Evolutionary conservation across 2,113 vertebrate genomes (phyloP).

Genomic region (Podocnemis expansa): DNA sequence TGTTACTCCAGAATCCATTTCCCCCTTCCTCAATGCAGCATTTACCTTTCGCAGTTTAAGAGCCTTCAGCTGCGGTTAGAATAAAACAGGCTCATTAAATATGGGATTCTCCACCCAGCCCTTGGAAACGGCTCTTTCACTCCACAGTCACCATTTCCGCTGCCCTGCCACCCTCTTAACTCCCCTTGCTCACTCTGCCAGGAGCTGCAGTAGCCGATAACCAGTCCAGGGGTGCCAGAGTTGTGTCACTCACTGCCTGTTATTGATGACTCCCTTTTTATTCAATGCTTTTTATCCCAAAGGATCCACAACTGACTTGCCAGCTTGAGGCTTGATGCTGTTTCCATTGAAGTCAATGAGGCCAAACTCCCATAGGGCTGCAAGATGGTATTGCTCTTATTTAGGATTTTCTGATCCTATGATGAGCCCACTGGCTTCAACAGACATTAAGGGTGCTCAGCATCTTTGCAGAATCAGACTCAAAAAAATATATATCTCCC

Average conservation of each 20-base stretch:
- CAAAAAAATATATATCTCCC: no score
- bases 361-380: background rate
- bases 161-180: background rate
- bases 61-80: background rate
- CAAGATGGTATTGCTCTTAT: background rate
- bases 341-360: background rate
- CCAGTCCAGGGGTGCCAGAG: background rate
- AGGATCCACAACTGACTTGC: background rate
- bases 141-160: background rate
- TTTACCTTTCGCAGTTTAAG: background rate
- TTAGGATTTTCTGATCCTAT: background rate
- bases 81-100: background rate
- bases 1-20: background rate
- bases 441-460: background rate
- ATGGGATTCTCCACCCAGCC: background rate
- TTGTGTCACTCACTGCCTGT: background rate
- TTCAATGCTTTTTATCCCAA: slow-evolving; percentile 33
- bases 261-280: background rate
- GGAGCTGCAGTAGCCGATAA: no score
- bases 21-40: background rate
- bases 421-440: background rate
- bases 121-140: slow-evolving; percentile 52
- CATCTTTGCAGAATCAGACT: background rate
- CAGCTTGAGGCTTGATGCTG: background rate
- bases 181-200: background rate